Evolutionary conservation across 2,888 invertebrate genomes (phyloP), one percentile per base, ranked within the genome.

Genomic region (Gasteruption jaculator): DNA sequence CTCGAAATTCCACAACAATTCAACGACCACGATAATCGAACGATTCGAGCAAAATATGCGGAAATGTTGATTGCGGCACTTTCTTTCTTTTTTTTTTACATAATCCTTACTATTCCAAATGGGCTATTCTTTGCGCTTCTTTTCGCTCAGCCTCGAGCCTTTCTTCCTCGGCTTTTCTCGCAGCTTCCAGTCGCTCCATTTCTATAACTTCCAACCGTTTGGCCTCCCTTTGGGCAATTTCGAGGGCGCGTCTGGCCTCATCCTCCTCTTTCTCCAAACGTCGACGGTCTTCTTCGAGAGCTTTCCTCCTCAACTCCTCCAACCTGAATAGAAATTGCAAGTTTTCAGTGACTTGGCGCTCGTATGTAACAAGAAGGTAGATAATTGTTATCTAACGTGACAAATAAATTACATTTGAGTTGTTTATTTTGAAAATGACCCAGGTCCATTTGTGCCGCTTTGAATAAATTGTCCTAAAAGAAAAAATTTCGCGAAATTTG

Each of bases 111-210:
- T 55, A 63, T 44, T 67, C 61, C 27, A 50, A 57, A 10, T 57
- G 53, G 10, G 50, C 48, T 48, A 59, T 52, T 37, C 53, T 54
- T 18, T 55, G 52, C 5, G 50, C 46, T 42, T 61, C 60, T 24
- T 42, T 14, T 7, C 46, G 57, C 4, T 54, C 53, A 3, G 51
- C 54, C 31, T 58, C 62, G 6, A 66, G 48, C 38, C 71, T 68
- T 4, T 72, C 74, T 43, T 76, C 75, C 52, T 76, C 76, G 1
- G 68, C 71, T 51, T 73, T 68, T 30, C 67, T 63, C 58, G 74
- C 74, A 50, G 74, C 77, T 54, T 76, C 78, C 41, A 75, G 64
- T 53, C 76, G 76, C 26, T 71, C 73, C 43, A 66, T 67, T 46
- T 75, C 75, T 19, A 60, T 60, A 47, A 74, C 71, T 72, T 79